Base-by-base conservation (phyloP, 2,113 vertebrate genomes). In the Halichoerus grypus region DNA sequence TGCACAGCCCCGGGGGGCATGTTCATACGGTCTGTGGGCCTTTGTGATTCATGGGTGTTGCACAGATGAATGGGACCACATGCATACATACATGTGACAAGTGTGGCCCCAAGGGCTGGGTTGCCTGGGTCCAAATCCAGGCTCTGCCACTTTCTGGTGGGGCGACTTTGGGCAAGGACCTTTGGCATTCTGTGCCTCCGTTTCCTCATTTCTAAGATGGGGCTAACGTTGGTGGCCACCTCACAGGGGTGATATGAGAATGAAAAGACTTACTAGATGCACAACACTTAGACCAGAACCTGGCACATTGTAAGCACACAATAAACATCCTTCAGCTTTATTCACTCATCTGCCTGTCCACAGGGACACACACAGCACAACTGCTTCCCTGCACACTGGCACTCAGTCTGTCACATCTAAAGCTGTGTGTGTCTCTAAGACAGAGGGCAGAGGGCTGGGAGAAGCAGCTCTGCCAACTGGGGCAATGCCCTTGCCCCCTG, bases 401-500 rank as follows among this genome's bases (percentile, higher is more conserved):
- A 13, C 31, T 15, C 18, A 22, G 59, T 5, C 33, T 14, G 2
- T 16, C 84, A 36, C 16, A 31, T 13, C 10, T 61, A 39, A 14
- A 57, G 31, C 24, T 82, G 21, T 21, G 28, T 14, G 1, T 33
- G 69, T 81, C 36, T 96, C 79, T 94, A 33, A 81, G 57, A 46
- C 88, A 88, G 65, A 97, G 76, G 71, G 31, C 77, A 59, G 82
- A 94, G 71, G 61, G 74, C 57, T 82, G 86, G 71, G 24, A 57
- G n/a, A 94, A 51, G 33, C 22, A 11, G 61, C 55, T 71, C 18
- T 77, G 92, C 96, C 97, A 97, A 81, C 39, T 97, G 31, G 95
- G 82, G 36, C 63, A 31, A 16, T 28, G 57, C 24, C 69, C 63
- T 65, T 26, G 10, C 26, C 16, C 63, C 33, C 3, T 13, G 51